Evolutionary conservation across 2,797 vertebrate species (phyloP).

Genomic region (Labroides dimidiatus): DNA sequence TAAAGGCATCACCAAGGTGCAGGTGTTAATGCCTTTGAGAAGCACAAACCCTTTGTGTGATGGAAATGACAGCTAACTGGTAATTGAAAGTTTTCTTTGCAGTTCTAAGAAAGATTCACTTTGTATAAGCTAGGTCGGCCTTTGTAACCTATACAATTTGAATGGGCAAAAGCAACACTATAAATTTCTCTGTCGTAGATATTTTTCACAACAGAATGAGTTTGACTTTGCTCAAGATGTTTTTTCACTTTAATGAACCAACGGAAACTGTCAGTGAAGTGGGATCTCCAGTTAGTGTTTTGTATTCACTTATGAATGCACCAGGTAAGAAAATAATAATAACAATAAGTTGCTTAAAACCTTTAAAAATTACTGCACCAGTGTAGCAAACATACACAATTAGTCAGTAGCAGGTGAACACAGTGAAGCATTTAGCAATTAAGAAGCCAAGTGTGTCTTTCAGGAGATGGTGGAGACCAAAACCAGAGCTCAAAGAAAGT

Average conservation of each 20-base stretch:
- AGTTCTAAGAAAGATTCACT: slow-evolving; percentile 34
- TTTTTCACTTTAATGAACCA: neutral
- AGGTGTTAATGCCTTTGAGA: slow-evolving; percentile 67
- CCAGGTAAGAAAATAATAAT: no score
- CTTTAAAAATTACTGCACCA: no score
- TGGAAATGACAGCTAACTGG: slow-evolving; percentile 55
- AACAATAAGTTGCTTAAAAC: no score
- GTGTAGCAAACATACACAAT: no score
- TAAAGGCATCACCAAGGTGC: slow-evolving; percentile 74
- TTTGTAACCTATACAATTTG: slow-evolving; percentile 1
- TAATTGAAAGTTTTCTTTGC: slow-evolving; percentile 51
- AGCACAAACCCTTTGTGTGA: slow-evolving; percentile 48
- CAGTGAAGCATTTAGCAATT: no score
- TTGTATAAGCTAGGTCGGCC: slow-evolving; percentile 14
- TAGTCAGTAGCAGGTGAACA: no score
- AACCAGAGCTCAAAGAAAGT: no score
- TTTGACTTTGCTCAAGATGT: neutral
- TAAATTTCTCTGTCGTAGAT: neutral
- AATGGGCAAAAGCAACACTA: slow-evolving; percentile 1
- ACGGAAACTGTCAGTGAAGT: no score
- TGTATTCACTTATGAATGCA: no score
- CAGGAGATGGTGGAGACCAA: no score
- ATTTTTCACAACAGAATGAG: neutral
- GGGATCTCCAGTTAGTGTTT: no score
- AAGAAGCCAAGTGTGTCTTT: no score